These are phyloP conservation scores for Antennarius maculatus DNA, from an alignment of 2,797 vertebrate species.

Conservation along the genomic window DNA sequence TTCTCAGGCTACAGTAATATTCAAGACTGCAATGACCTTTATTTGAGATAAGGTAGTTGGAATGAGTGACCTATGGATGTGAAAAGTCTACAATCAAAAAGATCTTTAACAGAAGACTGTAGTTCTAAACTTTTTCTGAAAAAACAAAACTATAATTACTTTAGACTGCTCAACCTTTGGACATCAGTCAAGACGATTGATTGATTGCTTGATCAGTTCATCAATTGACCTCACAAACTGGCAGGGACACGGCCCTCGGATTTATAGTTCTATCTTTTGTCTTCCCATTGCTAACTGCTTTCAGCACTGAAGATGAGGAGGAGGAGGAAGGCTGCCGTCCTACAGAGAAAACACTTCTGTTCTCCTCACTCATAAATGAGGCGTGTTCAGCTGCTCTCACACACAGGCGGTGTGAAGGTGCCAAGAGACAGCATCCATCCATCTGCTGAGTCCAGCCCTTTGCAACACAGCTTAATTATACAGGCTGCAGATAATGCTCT, in stretches of 20 bases:
- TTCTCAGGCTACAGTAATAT: conserved; percentile 40
- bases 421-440: conserved; percentile 62
- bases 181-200: background rate
- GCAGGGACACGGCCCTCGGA: conserved; percentile 13
- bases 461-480: conserved; percentile 50
- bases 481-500: conserved; percentile 42
- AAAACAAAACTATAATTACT: background rate
- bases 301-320: conserved; percentile 1
- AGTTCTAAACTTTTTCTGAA: conserved; percentile 2
- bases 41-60: conserved; percentile 34
- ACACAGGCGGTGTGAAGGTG: conserved; percentile 39
- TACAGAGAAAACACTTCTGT: conserved; percentile 20
- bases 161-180: background rate
- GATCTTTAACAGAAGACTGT: conserved; percentile 34
- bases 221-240: background rate
- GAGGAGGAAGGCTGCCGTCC: conserved; percentile 9
- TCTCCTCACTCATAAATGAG: conserved; percentile 39
- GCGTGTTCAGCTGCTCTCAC: conserved; percentile 37
- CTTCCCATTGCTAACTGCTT: conserved; percentile 18
- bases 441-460: conserved; percentile 68
- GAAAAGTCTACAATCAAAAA: conserved; percentile 23
- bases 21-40: conserved; percentile 61
- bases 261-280: conserved; percentile 17
- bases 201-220: too few relatives aligned
- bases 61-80: conserved; percentile 27